A percentile compares a stretch with the other conserved stretches of the same genome.
Conservation (phyloP, 37 sponge, comb jelly and placozoan genomes). For the Cladorhizidae sp. region DNA sequence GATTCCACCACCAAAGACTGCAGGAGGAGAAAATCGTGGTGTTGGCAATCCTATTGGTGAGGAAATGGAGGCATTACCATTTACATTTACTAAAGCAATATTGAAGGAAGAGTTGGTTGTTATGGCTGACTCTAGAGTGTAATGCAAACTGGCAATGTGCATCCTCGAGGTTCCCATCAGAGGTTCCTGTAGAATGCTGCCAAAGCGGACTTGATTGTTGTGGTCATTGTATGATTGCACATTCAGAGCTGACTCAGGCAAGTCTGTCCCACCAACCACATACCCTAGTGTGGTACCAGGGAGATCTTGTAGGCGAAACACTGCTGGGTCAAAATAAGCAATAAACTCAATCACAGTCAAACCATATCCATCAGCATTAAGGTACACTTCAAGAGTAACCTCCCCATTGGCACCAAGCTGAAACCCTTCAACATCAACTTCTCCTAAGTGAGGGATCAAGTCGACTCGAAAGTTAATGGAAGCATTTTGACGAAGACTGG, state of each 20-base stretch:
- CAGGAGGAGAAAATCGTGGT: slow-evolving; percentile 14
- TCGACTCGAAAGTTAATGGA: slow-evolving; percentile 15
- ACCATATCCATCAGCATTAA: slow-evolving; percentile 34
- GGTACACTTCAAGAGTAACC: slow-evolving; percentile 27
- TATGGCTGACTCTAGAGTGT: neutral
- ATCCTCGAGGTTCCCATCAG: slow-evolving; percentile 12
- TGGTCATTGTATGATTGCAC: neutral
- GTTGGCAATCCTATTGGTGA: slow-evolving; percentile 34
- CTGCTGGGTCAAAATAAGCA: slow-evolving; percentile 18
- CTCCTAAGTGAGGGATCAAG: slow-evolving; percentile 51
- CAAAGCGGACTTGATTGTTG: slow-evolving; percentile 22
- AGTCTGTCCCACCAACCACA: neutral
- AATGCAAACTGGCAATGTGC: slow-evolving; percentile 37
- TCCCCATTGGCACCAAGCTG: neutral
- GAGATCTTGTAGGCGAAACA: neutral
- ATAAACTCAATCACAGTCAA: slow-evolving; percentile 39
- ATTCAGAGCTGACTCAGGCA: neutral
- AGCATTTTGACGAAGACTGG: neutral
- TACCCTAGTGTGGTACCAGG: neutral
- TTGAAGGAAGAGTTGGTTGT: slow-evolving; percentile 7
- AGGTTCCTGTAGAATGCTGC: neutral
- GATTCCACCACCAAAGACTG: neutral
- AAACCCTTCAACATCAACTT: slow-evolving; percentile 41
- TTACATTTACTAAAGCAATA: slow-evolving; percentile 20
- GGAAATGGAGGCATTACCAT: neutral